Evolutionary conservation across 2,797 vertebrate species (phyloP).

Genomic region (Channallabes apus): DNA sequence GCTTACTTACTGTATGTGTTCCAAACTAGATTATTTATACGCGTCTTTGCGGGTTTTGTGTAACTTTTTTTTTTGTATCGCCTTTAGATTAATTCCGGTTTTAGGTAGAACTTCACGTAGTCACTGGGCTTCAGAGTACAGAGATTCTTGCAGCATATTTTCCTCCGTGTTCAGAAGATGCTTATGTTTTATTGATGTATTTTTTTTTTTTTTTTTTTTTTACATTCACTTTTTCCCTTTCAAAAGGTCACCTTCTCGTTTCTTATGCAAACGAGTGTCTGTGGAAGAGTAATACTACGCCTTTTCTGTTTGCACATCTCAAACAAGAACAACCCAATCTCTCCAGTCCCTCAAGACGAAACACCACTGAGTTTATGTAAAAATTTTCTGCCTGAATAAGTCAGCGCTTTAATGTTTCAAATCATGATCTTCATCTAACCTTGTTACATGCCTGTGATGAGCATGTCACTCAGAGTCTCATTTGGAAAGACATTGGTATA

Average conservation of each 20-base stretch:
- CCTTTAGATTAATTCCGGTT: not conserved
- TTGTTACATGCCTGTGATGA: conserved; percentile 15
- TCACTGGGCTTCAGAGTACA: not conserved
- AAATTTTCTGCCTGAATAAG: conserved; percentile 6
- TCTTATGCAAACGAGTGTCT: conserved; percentile 31
- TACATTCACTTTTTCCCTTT: not conserved
- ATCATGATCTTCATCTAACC: not conserved
- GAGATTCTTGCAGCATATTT: not conserved
- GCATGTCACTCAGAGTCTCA: not conserved
- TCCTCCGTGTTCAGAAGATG: not conserved
- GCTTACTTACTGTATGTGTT: conserved; percentile 1
- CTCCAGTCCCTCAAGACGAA: conserved; percentile 13
- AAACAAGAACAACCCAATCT: conserved; percentile 14
- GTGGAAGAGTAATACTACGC: conserved; percentile 23
- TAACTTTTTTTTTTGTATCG: not conserved
- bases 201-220: conserved; percentile 8
- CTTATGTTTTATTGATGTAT: not conserved
- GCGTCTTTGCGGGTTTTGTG: not conserved
- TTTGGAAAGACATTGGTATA: conserved; percentile 32
- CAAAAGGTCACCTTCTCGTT: conserved; percentile 47
- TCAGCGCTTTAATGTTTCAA: not conserved
- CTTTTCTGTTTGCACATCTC: conserved; percentile 19
- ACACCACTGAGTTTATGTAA: not conserved
- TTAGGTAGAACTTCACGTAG: not conserved
- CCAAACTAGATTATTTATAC: not conserved